Evolutionary conservation across 1,140 invertebrate genomes (phyloP).

Genomic region (Agraylea sexmaculata): DNA sequence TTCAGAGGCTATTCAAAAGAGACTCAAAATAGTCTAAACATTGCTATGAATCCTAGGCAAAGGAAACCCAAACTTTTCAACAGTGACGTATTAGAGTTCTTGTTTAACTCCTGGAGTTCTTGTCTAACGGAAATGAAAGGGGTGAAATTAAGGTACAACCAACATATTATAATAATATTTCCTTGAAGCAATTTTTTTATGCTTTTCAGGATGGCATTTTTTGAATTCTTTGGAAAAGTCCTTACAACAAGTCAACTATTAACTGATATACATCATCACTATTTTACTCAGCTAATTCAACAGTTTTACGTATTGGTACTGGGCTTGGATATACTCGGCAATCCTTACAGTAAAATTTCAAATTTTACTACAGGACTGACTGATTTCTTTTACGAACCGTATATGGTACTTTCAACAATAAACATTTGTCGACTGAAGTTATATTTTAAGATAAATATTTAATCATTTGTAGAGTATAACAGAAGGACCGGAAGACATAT

Average conservation of each 20-base stretch:
- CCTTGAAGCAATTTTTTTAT: no score
- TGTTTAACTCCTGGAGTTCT: constrained; percentile 49
- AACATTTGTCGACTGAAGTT: no score
- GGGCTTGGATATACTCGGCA: constrained; percentile 81
- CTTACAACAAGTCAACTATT: constrained; percentile 47
- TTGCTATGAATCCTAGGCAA: constrained; percentile 30
- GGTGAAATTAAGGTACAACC: constrained; percentile 45
- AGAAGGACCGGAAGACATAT: constrained; percentile 20
- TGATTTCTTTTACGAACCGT: constrained; percentile 63
- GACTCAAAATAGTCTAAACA: constrained; percentile 26
- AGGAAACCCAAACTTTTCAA: constrained; percentile 38
- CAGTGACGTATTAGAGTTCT: constrained; percentile 41
- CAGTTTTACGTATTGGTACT: constrained; percentile 83
- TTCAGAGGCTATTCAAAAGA: constrained; percentile 44
- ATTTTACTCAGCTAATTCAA: constrained; percentile 66
- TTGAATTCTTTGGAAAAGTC: constrained; percentile 58
- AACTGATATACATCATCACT: constrained; percentile 54
- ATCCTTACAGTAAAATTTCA: constrained; percentile 68
- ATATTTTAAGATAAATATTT: background rate
- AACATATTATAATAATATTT: background rate
- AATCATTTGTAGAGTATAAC: constrained; percentile 12
- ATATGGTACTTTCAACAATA: constrained; percentile 39
- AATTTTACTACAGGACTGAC: constrained; percentile 57
- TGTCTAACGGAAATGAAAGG: constrained; percentile 51
- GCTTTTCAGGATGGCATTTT: constrained; percentile 59